phyloP scores from a whole-genome alignment of 1,140 invertebrate genomes.

The Drosophila lacteicornis region DNA sequence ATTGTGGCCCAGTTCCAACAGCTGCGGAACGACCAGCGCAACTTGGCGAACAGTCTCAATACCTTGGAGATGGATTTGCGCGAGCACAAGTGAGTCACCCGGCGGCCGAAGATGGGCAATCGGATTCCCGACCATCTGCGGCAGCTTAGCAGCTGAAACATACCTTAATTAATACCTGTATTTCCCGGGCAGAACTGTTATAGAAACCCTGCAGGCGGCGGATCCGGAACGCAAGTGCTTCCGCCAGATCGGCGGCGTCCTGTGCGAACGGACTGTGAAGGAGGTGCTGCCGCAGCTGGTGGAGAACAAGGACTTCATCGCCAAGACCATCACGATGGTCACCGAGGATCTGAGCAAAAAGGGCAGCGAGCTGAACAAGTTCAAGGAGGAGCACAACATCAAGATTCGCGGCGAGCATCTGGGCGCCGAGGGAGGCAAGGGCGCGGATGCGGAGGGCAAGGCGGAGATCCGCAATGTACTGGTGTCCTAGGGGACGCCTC shows the following conservation, averaged over 20 bases:
- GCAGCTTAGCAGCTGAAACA: slow-evolving; percentile 21
- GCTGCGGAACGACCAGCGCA: slow-evolving; percentile 94
- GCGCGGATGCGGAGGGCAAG: slow-evolving; percentile 80
- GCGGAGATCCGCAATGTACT: slow-evolving; percentile 87
- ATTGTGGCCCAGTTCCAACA: slow-evolving; percentile 94
- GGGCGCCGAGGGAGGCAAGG: slow-evolving; percentile 84
- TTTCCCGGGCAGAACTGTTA: slow-evolving; percentile 91
- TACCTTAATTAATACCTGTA: slow-evolving; percentile 4
- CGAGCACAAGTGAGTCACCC: slow-evolving; percentile 94
- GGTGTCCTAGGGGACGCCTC: slow-evolving; percentile 83
- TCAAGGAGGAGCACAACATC: slow-evolving; percentile 96
- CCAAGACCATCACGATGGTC: slow-evolving; percentile 91
- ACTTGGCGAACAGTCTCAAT: slow-evolving; percentile 93
- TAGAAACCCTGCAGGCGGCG: slow-evolving; percentile 95
- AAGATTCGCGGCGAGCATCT: slow-evolving; percentile 89
- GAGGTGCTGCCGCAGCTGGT: slow-evolving; percentile 94
- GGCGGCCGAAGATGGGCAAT: not conserved
- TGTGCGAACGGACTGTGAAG: slow-evolving; percentile 96
- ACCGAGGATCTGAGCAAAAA: slow-evolving; percentile 94
- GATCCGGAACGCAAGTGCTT: slow-evolving; percentile 95
- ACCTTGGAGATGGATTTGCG: slow-evolving; percentile 97
- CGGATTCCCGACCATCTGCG: not conserved
- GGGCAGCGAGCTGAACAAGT: slow-evolving; percentile 96
- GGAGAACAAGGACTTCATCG: slow-evolving; percentile 93
- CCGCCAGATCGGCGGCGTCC: slow-evolving; percentile 95